Conservation (phyloP, 2,797 vertebrate genomes). For the Tenualosa ilisha region DNA sequence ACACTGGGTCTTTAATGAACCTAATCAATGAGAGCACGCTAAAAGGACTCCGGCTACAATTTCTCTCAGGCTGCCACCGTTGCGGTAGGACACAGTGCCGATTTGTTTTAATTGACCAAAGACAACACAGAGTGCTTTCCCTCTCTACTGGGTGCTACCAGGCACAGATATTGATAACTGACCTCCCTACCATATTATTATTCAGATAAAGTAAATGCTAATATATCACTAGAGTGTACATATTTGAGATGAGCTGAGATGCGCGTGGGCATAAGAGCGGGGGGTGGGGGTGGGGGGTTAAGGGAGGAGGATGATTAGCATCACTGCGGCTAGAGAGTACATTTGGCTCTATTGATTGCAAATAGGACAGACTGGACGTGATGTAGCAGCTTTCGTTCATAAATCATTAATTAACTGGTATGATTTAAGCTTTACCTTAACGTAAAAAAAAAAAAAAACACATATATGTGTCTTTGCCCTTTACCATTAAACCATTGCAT, state of each 20-base stretch:
- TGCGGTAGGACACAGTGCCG: not conserved
- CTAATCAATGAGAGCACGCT: not conserved
- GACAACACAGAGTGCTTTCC: not conserved
- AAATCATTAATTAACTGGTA: no score
- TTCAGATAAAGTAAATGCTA: not conserved
- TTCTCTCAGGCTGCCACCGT: not conserved
- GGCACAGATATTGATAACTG: not conserved
- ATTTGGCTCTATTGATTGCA: not conserved
- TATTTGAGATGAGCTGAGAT: not conserved
- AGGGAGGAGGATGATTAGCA: not conserved
- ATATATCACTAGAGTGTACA: not conserved
- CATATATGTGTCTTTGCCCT: no score
- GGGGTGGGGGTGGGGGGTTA: not conserved
- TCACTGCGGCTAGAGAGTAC: not conserved
- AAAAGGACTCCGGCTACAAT: not conserved
- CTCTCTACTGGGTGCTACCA: not conserved
- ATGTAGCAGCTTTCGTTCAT: no score
- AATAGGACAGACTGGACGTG: not conserved
- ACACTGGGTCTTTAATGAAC: not conserved
- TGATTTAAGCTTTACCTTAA: no score
- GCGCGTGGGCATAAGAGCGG: not conserved
- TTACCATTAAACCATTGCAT: no score
- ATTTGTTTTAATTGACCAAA: slow-evolving; percentile 17
- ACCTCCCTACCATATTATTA: not conserved
- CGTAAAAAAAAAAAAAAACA: no score